Base-by-base conservation (phyloP, 2,113 vertebrate genomes). In the Bufo bufo region DNA sequence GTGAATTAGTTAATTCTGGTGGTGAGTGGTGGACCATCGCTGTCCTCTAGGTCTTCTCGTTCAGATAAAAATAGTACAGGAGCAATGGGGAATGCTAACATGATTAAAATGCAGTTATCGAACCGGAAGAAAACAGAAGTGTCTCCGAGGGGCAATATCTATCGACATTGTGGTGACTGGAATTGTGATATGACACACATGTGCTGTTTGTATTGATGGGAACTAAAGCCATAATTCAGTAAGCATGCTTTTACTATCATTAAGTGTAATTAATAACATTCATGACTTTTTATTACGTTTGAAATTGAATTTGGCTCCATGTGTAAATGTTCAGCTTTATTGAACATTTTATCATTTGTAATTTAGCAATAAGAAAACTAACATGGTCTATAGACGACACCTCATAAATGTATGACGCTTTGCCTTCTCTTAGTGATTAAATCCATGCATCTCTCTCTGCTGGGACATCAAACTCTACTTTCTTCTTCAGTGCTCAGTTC, bases 201-300 rank as follows among this genome's bases (percentile, higher is more conserved):
- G 45, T 86, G 47, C 71, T 50, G 17, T 78, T 79, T 86, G 54
- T 65, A 86, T 78, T 78, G 43, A 66, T 84, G 71, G 19, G n/a
- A 77, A 86, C 45, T 63, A 52, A 20, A 49, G 85, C 75, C 77
- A 79, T 86, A 50, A 86, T 86, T 79, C 59, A 52, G 47, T 65
- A 43, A 86, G 63, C 85, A 69, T 33, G 58, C 59, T 66, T 78
- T 86, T 86, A 86, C 79, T 78, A 86, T 78, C 85, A 86, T 78
- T 79, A 63, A 52, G 54, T 78, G 75, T 86, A 86, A 86, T 86
- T 79, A 85, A 74, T 85, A 85, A 85, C 69, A 74, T 85, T 85
- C 71, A 86, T 66, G 85, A 77, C 59, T 63, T n/a, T 78, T 52
- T 77, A 86, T 86, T 66, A 77, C 85, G 13, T 65, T 86, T 79